phyloP scores from a whole-genome alignment of 2,113 vertebrate species.

The Chaenocephalus aceratus region DNA sequence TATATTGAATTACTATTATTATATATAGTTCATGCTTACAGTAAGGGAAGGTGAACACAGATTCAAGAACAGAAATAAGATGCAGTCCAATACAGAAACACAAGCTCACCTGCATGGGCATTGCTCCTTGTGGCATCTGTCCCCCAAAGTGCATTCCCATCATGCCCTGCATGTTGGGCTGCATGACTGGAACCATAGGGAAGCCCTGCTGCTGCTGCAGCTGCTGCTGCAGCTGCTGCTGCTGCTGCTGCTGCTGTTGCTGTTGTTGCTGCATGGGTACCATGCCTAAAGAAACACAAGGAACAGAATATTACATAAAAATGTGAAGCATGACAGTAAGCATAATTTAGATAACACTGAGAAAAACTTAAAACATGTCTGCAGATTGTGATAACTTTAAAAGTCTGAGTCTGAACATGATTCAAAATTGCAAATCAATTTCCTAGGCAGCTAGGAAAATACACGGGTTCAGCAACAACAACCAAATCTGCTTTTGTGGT shows the following conservation, averaged over 20 bases:
- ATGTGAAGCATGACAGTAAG: not conserved
- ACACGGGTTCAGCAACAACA: conserved; percentile 46
- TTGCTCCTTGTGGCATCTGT: conserved; percentile 91
- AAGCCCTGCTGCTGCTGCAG: conserved; percentile 83
- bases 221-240: conserved; percentile 67
- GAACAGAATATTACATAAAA: not conserved
- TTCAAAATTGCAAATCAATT: conserved; percentile 49
- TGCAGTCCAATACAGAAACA: not conserved
- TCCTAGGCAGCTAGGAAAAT: conserved; percentile 45
- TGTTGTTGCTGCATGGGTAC: conserved; percentile 86
- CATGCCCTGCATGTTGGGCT: conserved; percentile 95
- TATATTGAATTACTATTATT: conserved; percentile 12
- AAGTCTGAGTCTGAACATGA: conserved; percentile 19
- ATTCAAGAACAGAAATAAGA: not conserved
- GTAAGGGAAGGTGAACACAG: not conserved
- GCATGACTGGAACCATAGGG: conserved; percentile 95
- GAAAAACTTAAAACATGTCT: conserved; percentile 9
- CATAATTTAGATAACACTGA: conserved; percentile 1
- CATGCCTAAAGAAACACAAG: conserved; percentile 83
- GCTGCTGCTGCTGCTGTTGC: conserved; percentile 67
- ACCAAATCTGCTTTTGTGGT: conserved; percentile 49
- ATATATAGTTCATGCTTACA: not conserved
- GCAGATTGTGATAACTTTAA: not conserved
- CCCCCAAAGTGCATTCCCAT: conserved; percentile 96
- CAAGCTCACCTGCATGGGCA: conserved; percentile 92